Base-by-base conservation (phyloP, 2,113 vertebrate genomes). In the Psophia crepitans region DNA sequence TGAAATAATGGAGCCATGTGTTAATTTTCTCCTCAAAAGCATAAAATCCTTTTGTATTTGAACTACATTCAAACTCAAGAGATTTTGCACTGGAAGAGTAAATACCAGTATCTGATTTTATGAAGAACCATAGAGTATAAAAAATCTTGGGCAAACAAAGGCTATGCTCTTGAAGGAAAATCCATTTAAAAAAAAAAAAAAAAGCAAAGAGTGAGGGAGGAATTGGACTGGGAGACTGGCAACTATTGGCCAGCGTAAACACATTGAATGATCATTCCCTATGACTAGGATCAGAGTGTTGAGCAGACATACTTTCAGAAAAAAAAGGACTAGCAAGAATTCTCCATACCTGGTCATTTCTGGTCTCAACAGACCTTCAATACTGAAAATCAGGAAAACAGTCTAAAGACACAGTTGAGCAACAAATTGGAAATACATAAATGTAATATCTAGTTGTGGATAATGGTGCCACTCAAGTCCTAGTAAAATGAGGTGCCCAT, bases 171-270 rank as follows among this genome's bases (percentile, higher is more conserved):
- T 78, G 10, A 75, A 76, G 8, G 4, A 74, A 86, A 60, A 65
- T 8, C 2, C 8, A 32, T 18, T 56, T 17, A 35, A 9, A 66
- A 66, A 39, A 20, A 6, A 2, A 1, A 43, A 2, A 35, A 9
- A 66, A 66, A 39, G 17, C 5, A 2, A 1, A 43, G 3, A 3
- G 10, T 1, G 8, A 85, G 11, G 6, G 28, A 71, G 32, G 3
- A 6, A 24, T 6, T 76, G 12, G 12, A 77, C 10, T 56, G 13
- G 8, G 14, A 87, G 5, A 1, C 8, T 41, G 32, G 6, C 11
- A 58, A 11, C 3, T 60, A 41, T 7, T 21, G 2, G 3, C 9
- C 28, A 37, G 9, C 5, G 61, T 16, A 46, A 91, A 41, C 9
- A 63, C 9, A 22, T 3, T 39, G 41, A 86, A 27, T 37, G 30